Percentiles rank a stretch among this genome's conserved stretches.
Conservation (phyloP, 2,888 invertebrate genomes). For the Drosophila setosimentum region DNA sequence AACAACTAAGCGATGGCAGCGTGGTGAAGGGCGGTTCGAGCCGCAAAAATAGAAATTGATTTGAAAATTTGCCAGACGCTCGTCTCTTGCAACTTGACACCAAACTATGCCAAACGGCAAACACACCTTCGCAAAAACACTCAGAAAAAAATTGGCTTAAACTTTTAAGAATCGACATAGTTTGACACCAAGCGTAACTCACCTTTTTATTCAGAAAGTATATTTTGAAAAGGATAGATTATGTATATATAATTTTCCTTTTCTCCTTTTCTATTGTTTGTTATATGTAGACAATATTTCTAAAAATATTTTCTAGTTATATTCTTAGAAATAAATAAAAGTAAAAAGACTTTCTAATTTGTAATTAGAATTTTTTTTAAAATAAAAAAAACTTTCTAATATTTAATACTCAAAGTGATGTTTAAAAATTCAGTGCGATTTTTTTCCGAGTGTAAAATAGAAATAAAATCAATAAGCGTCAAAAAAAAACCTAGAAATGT, state of each 20-base stretch:
- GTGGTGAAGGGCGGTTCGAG: background rate
- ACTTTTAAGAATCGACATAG: background rate
- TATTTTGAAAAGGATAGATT: background rate
- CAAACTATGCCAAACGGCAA: conserved; percentile 5
- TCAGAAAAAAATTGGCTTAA: background rate
- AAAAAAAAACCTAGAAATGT: conserved; percentile 46
- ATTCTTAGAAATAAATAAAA: too few species aligned
- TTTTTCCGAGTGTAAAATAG: conserved; percentile 9
- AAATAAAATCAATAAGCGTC: conserved; percentile 71
- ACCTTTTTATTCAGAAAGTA: background rate
- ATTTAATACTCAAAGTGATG: background rate
- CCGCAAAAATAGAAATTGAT: conserved; percentile 50
- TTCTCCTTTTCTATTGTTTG: too few species aligned
- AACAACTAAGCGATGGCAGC: conserved; percentile 5
- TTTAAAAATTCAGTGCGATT: background rate
- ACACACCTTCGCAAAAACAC: conserved; percentile 29
- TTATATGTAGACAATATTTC: too few species aligned
- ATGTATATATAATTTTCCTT: background rate
- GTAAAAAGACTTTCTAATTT: too few species aligned
- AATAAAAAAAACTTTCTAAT: background rate
- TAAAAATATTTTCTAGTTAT: too few species aligned
- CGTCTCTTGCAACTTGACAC: conserved; percentile 20
- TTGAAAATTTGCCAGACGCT: conserved; percentile 40
- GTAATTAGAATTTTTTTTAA: background rate
- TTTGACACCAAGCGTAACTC: background rate